These are phyloP conservation scores for Percina caprodes DNA, from an alignment of 2,113 vertebrate genomes.

Conservation along the genomic window DNA sequence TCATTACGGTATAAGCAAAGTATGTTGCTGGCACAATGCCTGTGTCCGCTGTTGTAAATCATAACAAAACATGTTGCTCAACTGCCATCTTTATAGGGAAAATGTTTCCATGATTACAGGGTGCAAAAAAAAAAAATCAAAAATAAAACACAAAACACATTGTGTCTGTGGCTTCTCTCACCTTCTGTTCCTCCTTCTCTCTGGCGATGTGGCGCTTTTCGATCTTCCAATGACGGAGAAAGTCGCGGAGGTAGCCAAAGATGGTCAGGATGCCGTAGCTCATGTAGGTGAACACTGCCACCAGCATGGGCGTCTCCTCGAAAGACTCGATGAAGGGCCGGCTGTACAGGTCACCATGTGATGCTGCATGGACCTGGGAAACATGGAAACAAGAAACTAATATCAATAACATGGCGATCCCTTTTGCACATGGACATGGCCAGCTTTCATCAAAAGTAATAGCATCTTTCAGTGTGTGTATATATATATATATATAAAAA, in stretches of 20 bases:
- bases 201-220: slow-evolving; percentile 92
- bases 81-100: not conserved
- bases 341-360: slow-evolving; percentile 82
- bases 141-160: not conserved
- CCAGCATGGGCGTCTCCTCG: slow-evolving; percentile 95
- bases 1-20: not conserved
- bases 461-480: not conserved
- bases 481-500: too few relatives aligned
- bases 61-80: not conserved
- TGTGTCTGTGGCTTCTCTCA: slow-evolving; percentile 41
- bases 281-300: slow-evolving; percentile 95
- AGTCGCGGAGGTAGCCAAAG: slow-evolving; percentile 95
- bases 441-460: not conserved
- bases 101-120: not conserved
- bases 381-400: not conserved
- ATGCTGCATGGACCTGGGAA: slow-evolving; percentile 18
- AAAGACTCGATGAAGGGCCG: slow-evolving; percentile 91
- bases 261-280: slow-evolving; percentile 95
- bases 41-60: not conserved
- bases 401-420: too few relatives aligned
- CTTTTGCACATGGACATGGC: not conserved
- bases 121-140: not conserved
- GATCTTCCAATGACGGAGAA: slow-evolving; percentile 93
- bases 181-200: slow-evolving; percentile 94
- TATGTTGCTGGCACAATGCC: not conserved